Percentiles rank a stretch among this genome's conserved stretches.
Evolutionary conservation across 2,888 invertebrate species (phyloP).

Genomic region (Acronicta psi): DNA sequence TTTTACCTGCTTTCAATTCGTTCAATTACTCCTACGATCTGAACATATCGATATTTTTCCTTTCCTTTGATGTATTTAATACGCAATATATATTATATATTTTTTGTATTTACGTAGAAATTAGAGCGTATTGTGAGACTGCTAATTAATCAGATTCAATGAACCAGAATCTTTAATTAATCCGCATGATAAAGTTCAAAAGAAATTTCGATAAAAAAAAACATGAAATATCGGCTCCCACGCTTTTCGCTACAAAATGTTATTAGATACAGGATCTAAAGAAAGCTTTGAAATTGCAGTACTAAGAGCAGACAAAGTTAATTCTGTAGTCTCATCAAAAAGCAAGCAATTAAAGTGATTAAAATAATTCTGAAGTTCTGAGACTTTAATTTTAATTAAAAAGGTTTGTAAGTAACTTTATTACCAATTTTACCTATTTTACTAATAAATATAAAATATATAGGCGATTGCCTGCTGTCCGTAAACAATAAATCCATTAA

Average conservation of each 20-base stretch:
- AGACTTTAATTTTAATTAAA: conserved; percentile 1
- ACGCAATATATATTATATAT: background rate
- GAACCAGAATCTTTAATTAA: conserved; percentile 1
- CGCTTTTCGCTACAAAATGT: background rate
- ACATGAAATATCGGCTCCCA: background rate
- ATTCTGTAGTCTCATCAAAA: background rate
- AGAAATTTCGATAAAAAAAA: background rate
- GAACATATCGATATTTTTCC: background rate
- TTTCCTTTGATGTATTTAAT: background rate
- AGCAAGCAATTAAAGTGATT: conserved; percentile 4
- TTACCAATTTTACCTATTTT: too few relatives aligned
- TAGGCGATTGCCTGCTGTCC: too few relatives aligned
- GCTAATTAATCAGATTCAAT: conserved; percentile 2
- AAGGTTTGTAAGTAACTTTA: too few relatives aligned
- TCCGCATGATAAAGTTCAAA: background rate
- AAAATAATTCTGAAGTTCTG: background rate
- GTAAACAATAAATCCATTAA: too few relatives aligned
- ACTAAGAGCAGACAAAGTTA: background rate
- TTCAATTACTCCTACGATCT: background rate
- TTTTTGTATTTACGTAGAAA: background rate
- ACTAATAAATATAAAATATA: too few relatives aligned
- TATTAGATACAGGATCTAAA: conserved; percentile 1
- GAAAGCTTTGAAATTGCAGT: background rate
- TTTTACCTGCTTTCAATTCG: too few relatives aligned
- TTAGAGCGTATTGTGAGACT: background rate